Evolutionary conservation across 2,888 invertebrate genomes (phyloP), one percentile per base, ranked within the genome.

Genomic region (Caenorhabditis zanzibari): DNA sequence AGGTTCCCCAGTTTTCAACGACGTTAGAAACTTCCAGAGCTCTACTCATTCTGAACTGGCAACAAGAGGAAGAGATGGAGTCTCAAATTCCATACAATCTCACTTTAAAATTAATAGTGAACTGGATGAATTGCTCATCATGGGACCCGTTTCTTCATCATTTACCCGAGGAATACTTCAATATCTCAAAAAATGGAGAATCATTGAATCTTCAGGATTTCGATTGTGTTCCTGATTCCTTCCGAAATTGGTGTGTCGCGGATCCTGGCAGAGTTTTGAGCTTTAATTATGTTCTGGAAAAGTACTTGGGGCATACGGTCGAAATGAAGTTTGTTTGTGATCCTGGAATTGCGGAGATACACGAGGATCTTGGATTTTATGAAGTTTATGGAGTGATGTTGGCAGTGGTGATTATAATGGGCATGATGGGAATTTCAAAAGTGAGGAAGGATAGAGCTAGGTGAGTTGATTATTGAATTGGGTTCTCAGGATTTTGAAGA

Each of bases 291-390:
- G 32, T 59, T 35, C 12, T 72, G 10, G 71, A 44, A 58, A 44
- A 59, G 22, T 47, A 32, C 16, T 58, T 47, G 19, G 58, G 71
- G 5, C 22, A 72, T 49, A 32, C 49, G 5, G 5, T 72, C 16
- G 32, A 61, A 35, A 72, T 72, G 72, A 6, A 38, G 9, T 49
- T 72, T 9, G 12, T 32, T 16, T 72, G 72, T 49, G 47, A 72
- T 47, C 32, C 44, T 0, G 44, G 12, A 28, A 71, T 58, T 14
- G 28, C 14, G 16, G 32, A 54, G 16, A 47, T 47, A 6, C 47
- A 47, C 0, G 56, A 58, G 3, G 38, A 19, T 35, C 7, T 2
- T 32, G 38, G 61, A 22, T 22, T 16, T 22, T 19, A 19, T 44
- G 41, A 22, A 26, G 22, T 19, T 24, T 63, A 63, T 44, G 63